Conservation (phyloP, 2,113 vertebrate genomes). For the Seriola dumerili region DNA sequence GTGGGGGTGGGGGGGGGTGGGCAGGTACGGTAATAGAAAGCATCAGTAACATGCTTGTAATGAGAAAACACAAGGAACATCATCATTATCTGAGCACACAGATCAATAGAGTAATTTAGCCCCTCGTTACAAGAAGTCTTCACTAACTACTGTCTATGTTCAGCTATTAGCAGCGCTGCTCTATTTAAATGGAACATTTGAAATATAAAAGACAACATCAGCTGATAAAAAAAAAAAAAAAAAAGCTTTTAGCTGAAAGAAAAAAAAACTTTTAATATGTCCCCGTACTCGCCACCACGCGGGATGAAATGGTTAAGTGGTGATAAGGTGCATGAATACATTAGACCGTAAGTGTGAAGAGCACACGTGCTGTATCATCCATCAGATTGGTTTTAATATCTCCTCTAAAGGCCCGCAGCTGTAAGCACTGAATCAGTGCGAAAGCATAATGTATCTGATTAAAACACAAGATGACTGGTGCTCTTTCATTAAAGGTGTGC, state of each 20-base stretch:
- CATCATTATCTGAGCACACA: constrained; percentile 52
- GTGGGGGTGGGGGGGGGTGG: neutral
- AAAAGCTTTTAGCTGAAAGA: constrained; percentile 10
- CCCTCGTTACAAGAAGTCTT: constrained; percentile 47
- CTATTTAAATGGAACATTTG: constrained; percentile 1
- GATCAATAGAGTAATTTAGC: constrained; percentile 72
- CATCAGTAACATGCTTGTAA: constrained; percentile 53
- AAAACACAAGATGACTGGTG: constrained; percentile 59
- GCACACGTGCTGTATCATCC: constrained; percentile 32
- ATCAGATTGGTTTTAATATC: constrained; percentile 52
- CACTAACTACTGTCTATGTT: constrained; percentile 45
- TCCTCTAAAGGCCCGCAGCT: constrained; percentile 37
- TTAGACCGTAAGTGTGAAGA: constrained; percentile 20
- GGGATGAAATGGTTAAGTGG: neutral
- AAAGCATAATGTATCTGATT: constrained; percentile 67
- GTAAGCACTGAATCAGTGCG: constrained; percentile 52
- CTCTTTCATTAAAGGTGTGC: constrained; percentile 60
- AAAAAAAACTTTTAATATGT: constrained; percentile 2
- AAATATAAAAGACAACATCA: constrained; percentile 28
- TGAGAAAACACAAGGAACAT: constrained; percentile 67
- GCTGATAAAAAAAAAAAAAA: neutral
- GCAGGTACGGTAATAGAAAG: constrained; percentile 59
- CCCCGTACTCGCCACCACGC: neutral
- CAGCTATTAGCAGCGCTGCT: constrained; percentile 33
- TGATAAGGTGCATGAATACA: constrained; percentile 32